Conservation (phyloP, 2,888 invertebrate genomes). For the Elmis aenea region DNA sequence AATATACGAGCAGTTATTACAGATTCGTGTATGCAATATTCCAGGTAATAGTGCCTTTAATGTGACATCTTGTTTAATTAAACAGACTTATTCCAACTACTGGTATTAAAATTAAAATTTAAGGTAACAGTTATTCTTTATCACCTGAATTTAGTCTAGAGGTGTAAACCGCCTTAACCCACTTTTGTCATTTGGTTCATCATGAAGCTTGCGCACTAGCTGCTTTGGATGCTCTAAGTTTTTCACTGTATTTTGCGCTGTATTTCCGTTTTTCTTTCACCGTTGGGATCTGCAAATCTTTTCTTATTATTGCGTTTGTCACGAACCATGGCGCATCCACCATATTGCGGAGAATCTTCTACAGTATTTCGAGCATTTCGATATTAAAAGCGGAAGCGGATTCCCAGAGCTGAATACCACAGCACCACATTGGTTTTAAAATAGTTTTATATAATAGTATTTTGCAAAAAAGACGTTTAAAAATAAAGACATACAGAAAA, state of each 20-base stretch:
- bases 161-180: conserved; percentile 3
- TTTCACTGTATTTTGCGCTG: conserved; percentile 4
- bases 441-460: conserved; percentile 5
- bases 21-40: no score
- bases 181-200: conserved; percentile 6
- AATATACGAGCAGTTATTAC: no score
- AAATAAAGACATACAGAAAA: no score
- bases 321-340: conserved; percentile 6
- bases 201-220: conserved; percentile 2
- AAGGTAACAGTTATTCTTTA: no score
- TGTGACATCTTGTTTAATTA: no score
- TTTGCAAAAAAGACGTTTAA: no score
- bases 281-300: conserved; percentile 5
- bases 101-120: no score
- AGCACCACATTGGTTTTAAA: conserved; percentile 6
- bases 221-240: conserved; percentile 4
- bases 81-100: no score
- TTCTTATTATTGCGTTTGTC: conserved; percentile 3
- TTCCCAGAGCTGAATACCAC: conserved; percentile 1
- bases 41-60: no score
- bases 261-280: conserved; percentile 2
- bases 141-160: no score
- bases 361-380: no score
- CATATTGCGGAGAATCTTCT: conserved; percentile 1
- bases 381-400: conserved; percentile 3